Evolutionary conservation across 2,797 vertebrate genomes (phyloP).

Genomic region (Muscicapa comitata): DNA sequence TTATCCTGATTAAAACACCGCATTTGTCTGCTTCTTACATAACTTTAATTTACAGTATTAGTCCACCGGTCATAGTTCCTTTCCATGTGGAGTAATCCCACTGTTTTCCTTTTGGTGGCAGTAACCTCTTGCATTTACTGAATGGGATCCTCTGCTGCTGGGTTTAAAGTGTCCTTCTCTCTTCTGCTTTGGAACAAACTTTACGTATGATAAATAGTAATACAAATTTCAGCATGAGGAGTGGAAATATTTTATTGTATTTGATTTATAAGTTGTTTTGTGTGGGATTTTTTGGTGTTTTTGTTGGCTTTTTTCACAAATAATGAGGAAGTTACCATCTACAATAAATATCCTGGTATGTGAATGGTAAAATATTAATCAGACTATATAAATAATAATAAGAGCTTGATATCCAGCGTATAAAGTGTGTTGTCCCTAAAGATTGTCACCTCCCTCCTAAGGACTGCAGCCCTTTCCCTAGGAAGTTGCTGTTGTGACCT

Average conservation of each 20-base stretch:
- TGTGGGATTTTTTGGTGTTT: fast-evolving
- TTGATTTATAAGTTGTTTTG: not conserved
- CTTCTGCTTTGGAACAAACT: not conserved
- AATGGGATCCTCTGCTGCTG: not conserved
- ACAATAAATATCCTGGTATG: not conserved
- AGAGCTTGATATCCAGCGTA: not conserved
- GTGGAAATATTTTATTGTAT: not conserved
- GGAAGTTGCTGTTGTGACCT: not conserved
- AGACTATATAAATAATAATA: not conserved
- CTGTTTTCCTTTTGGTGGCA: conserved; percentile 65
- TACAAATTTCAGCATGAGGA: not conserved
- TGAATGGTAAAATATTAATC: not conserved
- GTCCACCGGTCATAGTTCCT: not conserved
- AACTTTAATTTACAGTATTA: not conserved
- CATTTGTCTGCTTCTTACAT: not conserved
- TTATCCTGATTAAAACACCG: not conserved
- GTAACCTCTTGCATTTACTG: not conserved
- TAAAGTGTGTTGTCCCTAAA: not conserved
- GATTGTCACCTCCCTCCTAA: not conserved
- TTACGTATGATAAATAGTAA: not conserved
- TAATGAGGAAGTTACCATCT: not conserved
- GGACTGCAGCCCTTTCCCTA: not conserved
- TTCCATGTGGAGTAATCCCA: not conserved
- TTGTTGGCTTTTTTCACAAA: not conserved
- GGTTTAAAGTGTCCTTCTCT: not conserved